phyloP scores from a whole-genome alignment of 2,797 vertebrate species.

The Chelon labrosus region DNA sequence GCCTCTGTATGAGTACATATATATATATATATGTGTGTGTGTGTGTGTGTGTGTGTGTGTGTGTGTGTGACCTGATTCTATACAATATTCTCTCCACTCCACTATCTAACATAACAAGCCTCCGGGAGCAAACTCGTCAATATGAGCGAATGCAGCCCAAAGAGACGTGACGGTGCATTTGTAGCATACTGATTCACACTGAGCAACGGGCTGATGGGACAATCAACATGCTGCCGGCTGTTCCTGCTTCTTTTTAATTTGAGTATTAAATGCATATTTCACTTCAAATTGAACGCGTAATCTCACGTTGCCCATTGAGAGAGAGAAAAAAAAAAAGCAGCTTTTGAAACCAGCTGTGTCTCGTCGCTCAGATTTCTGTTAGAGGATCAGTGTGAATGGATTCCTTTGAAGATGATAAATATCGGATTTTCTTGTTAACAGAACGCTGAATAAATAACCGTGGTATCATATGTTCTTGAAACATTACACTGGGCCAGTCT shows the following conservation, averaged over 20 bases:
- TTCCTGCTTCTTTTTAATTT: slow-evolving; percentile 38
- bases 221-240: slow-evolving; percentile 47
- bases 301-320: slow-evolving; percentile 4
- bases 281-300: slow-evolving; percentile 25
- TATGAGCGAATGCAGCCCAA: slow-evolving; percentile 48
- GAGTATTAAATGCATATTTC: slow-evolving; percentile 50
- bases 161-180: slow-evolving; percentile 56
- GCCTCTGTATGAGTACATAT: slow-evolving; percentile 37
- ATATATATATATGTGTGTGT: slow-evolving; percentile 34
- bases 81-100: slow-evolving; percentile 41
- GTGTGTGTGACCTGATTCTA: slow-evolving; percentile 28
- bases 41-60: slow-evolving; percentile 31
- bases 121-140: slow-evolving; percentile 50
- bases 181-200: slow-evolving; percentile 56
- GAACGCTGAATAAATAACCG: slow-evolving; percentile 6
- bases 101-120: slow-evolving; percentile 46
- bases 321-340: not conserved
- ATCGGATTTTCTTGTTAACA: slow-evolving; percentile 23
- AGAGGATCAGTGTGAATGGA: slow-evolving; percentile 10
- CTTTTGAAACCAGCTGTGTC: slow-evolving; percentile 11
- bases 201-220: slow-evolving; percentile 28
- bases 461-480: not conserved
- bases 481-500: not conserved
- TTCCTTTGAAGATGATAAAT: slow-evolving; percentile 26
- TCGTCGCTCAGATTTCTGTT: slow-evolving; percentile 17